Base-by-base conservation (phyloP, 2,797 vertebrate species). In the Oryzias sinensis region DNA sequence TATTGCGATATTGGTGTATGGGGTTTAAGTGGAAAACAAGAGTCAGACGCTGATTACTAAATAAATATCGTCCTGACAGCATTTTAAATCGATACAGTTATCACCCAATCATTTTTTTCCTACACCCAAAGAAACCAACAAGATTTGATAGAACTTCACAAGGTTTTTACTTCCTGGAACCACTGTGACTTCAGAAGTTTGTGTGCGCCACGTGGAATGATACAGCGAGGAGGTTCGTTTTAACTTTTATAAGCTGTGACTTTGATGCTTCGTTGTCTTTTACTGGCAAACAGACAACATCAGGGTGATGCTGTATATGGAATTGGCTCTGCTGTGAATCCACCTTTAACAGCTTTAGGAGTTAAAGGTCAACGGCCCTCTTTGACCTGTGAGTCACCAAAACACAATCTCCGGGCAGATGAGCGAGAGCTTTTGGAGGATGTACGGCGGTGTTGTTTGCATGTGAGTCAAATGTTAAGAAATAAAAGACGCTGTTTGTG, bases 351-450 rank as follows among this genome's bases (percentile, higher is more conserved):
- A 76, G 81, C 74, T 83, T 79, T 60, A 68, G 49, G 18, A 77
- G 82, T 85, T 79, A 85, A 87, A 87, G 86, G 83, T 87, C 83
- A 86, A 82, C 64, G 58, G 62, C 70, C 65, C 67, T 68, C 77
- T 76, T 70, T 79, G 76, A 85, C 79, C 83, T 54, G 17, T 0
- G 49, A 56, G 83, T 79, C 76, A 79, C 72, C 59, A 80, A 79
- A 83, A 82, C 77, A 74, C 47, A 72, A 81, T 82, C 73, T 59
- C 52, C 56, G 54, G 84, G 73, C 69, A 58, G 68, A 79, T 75
- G 80, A 78, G 72, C 22, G 44, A 0, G 54, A 43, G 72, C 54
- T 78, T 63, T 72, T 60, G 41, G 27, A 50, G 51, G 65, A 72
- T 70, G 63, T 63, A 20, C 58, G 72, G 55, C 50, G 29, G 48